Conservation (phyloP, 2,888 invertebrate species). For the Andrena bicolor region DNA sequence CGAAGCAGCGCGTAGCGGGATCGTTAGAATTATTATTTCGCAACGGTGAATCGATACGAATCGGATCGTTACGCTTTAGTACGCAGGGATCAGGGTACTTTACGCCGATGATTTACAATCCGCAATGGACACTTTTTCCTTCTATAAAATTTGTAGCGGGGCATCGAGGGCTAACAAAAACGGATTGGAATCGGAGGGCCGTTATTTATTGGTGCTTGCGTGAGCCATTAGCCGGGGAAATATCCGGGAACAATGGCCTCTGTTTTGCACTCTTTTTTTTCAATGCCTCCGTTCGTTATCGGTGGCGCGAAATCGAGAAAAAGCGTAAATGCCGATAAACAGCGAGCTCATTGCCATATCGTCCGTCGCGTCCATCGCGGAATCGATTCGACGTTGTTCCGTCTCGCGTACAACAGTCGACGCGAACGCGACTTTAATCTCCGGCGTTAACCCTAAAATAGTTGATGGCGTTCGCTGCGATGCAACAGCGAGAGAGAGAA, state of each 20-base stretch:
- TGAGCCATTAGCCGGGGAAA: constrained; percentile 49
- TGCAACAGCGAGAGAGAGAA: constrained; percentile 7
- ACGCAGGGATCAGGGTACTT: neutral
- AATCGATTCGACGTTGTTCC: constrained; percentile 36
- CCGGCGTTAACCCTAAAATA: constrained; percentile 22
- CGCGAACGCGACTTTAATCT: constrained; percentile 54
- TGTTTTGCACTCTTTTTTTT: constrained; percentile 12
- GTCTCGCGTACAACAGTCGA: constrained; percentile 10
- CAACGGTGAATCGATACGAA: neutral
- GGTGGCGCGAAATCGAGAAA: constrained; percentile 32
- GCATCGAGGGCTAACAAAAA: constrained; percentile 25
- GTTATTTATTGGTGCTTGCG: constrained; percentile 46
- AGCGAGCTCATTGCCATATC: constrained; percentile 44
- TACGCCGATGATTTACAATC: constrained; percentile 16
- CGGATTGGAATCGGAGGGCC: constrained; percentile 22
- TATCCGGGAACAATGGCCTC: constrained; percentile 50
- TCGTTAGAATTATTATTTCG: neutral
- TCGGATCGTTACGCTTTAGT: neutral
- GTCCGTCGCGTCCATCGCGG: constrained; percentile 28
- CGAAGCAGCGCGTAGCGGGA: neutral
- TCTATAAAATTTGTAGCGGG: constrained; percentile 32
- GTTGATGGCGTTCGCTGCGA: constrained; percentile 13
- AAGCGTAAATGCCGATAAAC: constrained; percentile 51
- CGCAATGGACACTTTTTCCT: constrained; percentile 3
- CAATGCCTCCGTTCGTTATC: constrained; percentile 35